Percentiles rank a stretch among this genome's conserved stretches.
phyloP scores from a whole-genome alignment of 2,888 invertebrate species.

The Drosophila formosana region DNA sequence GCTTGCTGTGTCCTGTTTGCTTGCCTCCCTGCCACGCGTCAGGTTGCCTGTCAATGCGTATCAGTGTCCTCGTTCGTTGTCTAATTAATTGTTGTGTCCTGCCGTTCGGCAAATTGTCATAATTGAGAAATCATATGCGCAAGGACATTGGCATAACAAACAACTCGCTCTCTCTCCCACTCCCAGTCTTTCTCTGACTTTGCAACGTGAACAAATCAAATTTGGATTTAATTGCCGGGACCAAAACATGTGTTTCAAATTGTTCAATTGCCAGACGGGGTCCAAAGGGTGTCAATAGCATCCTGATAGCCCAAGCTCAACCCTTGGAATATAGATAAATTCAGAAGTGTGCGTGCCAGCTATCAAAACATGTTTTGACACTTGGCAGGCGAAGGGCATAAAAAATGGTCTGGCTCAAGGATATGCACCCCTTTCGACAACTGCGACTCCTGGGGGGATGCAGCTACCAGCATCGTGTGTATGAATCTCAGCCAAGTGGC shows the following conservation, averaged over 20 bases:
- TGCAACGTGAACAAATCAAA: slow-evolving; percentile 51
- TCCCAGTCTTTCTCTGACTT: neutral
- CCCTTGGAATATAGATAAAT: slow-evolving; percentile 42
- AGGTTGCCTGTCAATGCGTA: slow-evolving; percentile 59
- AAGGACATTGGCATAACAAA: slow-evolving; percentile 45
- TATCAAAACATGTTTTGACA: slow-evolving; percentile 85
- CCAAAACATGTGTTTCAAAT: slow-evolving; percentile 80
- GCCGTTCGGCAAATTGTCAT: slow-evolving; percentile 65
- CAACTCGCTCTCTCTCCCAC: slow-evolving; percentile 17
- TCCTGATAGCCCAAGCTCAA: slow-evolving; percentile 32
- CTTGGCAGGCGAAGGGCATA: slow-evolving; percentile 79
- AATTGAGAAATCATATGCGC: slow-evolving; percentile 75
- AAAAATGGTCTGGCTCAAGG: slow-evolving; percentile 73
- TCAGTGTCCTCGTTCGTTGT: slow-evolving; percentile 58
- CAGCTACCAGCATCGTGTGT: neutral
- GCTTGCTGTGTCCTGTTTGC: slow-evolving; percentile 36
- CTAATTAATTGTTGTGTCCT: slow-evolving; percentile 70
- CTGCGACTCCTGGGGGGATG: slow-evolving; percentile 41
- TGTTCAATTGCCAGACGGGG: slow-evolving; percentile 42
- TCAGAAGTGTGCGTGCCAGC: slow-evolving; percentile 48
- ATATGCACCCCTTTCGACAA: slow-evolving; percentile 48
- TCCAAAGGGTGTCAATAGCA: slow-evolving; percentile 60
- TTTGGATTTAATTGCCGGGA: slow-evolving; percentile 76
- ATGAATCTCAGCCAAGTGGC: slow-evolving; percentile 78
- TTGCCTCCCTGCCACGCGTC: slow-evolving; percentile 73